Percentiles rank a stretch among this genome's conserved stretches.
These are phyloP conservation scores for Ceratothoa steindachneri DNA, from an alignment of 2,888 invertebrate species.

Conservation along the genomic window DNA sequence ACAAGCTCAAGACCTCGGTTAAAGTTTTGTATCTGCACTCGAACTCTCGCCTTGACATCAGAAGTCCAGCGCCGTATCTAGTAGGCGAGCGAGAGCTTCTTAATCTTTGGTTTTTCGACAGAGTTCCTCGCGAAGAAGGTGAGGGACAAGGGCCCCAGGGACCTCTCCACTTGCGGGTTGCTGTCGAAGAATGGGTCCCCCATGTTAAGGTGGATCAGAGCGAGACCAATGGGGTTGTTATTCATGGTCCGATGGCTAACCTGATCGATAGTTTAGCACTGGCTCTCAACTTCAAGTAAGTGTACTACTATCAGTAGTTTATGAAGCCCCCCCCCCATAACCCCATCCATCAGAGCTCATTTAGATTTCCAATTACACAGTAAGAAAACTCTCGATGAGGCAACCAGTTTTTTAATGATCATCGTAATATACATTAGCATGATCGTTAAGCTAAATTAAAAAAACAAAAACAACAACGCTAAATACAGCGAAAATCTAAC, in stretches of 20 bases:
- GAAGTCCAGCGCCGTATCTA: too few relatives aligned
- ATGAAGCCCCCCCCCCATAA: background rate
- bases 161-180: conserved; percentile 30
- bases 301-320: background rate
- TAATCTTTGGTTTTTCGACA: too few relatives aligned
- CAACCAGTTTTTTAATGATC: too few relatives aligned
- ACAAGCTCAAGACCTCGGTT: too few relatives aligned
- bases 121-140: too few relatives aligned
- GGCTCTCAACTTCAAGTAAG: conserved; percentile 38
- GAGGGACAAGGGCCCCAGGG: too few relatives aligned
- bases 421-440: too few relatives aligned
- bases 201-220: conserved; percentile 32
- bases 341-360: background rate
- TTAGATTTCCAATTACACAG: background rate
- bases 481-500: background rate
- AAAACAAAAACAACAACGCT: background rate
- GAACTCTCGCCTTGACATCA: too few relatives aligned
- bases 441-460: background rate
- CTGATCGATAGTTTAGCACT: conserved; percentile 30
- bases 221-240: conserved; percentile 15
- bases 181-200: conserved; percentile 44
- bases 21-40: too few relatives aligned
- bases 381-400: too few relatives aligned
- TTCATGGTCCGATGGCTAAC: conserved; percentile 45
- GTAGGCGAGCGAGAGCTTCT: too few relatives aligned